phyloP scores from a whole-genome alignment of 1,140 invertebrate species.

The Metopolophium dirhodum region DNA sequence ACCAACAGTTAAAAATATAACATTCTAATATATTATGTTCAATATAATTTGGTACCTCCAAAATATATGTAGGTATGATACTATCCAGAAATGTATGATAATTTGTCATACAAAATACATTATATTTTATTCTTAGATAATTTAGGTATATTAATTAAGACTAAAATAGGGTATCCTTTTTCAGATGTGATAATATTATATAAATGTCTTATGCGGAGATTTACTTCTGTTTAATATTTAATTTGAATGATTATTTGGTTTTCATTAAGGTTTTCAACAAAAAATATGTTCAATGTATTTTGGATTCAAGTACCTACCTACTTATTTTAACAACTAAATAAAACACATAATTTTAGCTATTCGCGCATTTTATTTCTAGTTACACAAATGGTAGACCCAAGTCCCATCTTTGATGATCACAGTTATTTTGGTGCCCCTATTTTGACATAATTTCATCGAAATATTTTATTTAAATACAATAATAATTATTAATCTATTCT shows the following conservation, averaged over 20 bases:
- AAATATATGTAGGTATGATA: neutral
- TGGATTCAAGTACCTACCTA: too few species aligned
- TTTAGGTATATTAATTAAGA: neutral
- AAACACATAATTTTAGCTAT: neutral
- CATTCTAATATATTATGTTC: neutral
- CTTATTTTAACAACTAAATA: too few species aligned
- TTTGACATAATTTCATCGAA: too few species aligned
- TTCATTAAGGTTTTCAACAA: neutral
- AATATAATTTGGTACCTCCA: neutral
- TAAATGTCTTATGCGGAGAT: neutral
- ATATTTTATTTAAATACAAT: too few species aligned
- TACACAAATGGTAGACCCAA: neutral
- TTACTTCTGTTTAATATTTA: neutral
- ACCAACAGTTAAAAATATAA: neutral
- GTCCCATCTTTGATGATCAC: too few species aligned
- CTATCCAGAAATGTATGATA: neutral
- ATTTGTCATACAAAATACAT: neutral
- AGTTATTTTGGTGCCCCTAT: too few species aligned
- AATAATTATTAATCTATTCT: too few species aligned
- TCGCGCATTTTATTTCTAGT: neutral
- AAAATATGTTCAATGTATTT: too few species aligned
- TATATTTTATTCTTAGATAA: neutral
- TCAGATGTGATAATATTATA: neutral
- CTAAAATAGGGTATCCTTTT: neutral
- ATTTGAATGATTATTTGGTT: neutral